Conservation (phyloP, 2,113 vertebrate genomes). For the Daphoenositta chrysoptera region DNA sequence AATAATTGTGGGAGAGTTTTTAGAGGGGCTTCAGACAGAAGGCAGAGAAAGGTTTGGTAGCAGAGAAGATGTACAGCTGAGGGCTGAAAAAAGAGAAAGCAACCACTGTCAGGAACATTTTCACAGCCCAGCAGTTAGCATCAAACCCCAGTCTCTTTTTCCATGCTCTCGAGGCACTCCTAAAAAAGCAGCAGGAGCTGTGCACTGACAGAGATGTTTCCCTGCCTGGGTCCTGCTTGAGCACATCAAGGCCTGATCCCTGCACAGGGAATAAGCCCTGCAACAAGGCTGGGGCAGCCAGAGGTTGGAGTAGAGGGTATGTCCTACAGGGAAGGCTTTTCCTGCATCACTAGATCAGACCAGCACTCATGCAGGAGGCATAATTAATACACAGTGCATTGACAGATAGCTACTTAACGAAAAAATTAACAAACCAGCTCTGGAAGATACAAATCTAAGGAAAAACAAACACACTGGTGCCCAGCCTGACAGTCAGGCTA, state of each 20-base stretch:
- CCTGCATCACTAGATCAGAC: background rate
- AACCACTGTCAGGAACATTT: background rate
- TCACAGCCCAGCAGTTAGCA: background rate
- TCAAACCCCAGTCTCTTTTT: background rate
- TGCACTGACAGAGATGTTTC: background rate
- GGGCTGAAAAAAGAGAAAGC: background rate
- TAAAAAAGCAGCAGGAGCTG: background rate
- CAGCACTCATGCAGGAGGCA: background rate
- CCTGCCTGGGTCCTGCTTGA: background rate
- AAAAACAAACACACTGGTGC: background rate
- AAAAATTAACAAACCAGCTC: background rate
- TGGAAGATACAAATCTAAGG: background rate
- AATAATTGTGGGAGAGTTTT: background rate
- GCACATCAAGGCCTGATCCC: background rate
- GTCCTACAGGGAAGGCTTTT: background rate
- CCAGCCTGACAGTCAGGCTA: background rate
- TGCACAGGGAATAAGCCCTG: background rate
- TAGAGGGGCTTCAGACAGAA: background rate
- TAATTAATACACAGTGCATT: background rate
- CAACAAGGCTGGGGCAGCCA: background rate
- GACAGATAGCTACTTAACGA: background rate
- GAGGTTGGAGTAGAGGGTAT: background rate
- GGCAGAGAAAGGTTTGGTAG: background rate
- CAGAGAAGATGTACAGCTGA: background rate
- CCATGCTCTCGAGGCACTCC: background rate